A percentile compares a stretch with the other conserved stretches of the same genome.
These are phyloP conservation scores for Ctena decussata DNA, from an alignment of 2,888 invertebrate genomes.

Conservation along the genomic window DNA sequence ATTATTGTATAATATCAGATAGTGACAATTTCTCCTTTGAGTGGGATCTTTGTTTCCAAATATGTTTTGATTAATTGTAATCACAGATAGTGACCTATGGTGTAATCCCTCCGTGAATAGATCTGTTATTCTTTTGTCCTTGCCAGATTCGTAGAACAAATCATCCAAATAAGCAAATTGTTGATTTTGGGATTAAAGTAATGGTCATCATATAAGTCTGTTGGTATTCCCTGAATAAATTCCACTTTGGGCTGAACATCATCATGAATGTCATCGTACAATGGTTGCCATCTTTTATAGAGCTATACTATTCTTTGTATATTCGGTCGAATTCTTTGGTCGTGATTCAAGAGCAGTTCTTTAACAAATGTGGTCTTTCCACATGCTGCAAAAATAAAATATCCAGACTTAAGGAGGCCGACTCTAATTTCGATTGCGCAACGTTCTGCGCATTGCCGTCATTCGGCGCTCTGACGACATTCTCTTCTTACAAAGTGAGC, in stretches of 20 bases:
- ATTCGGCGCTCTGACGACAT: no score
- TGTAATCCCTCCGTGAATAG: no score
- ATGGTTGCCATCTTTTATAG: constrained; percentile 59
- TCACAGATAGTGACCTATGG: constrained; percentile 55
- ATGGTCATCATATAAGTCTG: constrained; percentile 47
- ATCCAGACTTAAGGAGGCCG: no score
- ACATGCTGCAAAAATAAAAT: constrained; percentile 20
- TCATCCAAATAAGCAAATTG: constrained; percentile 59
- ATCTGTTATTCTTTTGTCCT: constrained; percentile 48
- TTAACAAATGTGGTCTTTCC: constrained; percentile 22
- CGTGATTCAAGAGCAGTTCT: neutral
- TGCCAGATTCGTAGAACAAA: constrained; percentile 43
- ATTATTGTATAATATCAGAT: constrained; percentile 26
- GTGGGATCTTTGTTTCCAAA: constrained; percentile 47
- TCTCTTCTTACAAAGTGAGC: no score
- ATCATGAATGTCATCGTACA: constrained; percentile 33
- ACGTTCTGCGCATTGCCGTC: no score
- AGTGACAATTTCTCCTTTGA: no score
- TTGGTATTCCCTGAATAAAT: constrained; percentile 58
- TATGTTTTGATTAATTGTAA: constrained; percentile 58
- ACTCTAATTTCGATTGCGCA: no score
- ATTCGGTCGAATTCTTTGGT: neutral
- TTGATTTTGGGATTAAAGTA: constrained; percentile 46
- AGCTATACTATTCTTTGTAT: constrained; percentile 51
- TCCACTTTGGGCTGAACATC: constrained; percentile 43